Conservation (phyloP, 1,140 invertebrate genomes). For the Drosophila micromelanica region DNA sequence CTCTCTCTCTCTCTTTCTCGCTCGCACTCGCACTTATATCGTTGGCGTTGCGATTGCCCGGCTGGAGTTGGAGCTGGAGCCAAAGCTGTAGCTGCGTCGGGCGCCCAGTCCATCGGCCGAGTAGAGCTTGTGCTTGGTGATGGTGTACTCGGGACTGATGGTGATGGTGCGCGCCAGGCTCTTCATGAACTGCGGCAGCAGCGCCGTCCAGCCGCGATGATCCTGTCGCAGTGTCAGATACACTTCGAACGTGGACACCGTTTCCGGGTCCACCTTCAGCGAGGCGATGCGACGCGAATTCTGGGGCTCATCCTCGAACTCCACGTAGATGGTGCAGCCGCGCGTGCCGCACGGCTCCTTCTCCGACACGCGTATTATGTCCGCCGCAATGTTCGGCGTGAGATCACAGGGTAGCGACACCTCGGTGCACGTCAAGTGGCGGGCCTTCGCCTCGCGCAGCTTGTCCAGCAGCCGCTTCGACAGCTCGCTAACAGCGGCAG, state of each 20-base stretch:
- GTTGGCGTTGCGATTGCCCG: conserved; percentile 73
- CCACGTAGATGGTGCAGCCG: conserved; percentile 91
- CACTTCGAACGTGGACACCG: conserved; percentile 93
- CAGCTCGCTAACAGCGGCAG: conserved; percentile 85
- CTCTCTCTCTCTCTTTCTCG: conserved; percentile 14
- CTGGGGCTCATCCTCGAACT: conserved; percentile 89
- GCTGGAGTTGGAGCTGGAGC: conserved; percentile 61
- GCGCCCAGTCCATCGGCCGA: conserved; percentile 68
- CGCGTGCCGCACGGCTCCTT: conserved; percentile 93
- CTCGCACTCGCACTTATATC: conserved; percentile 46
- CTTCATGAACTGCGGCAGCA: conserved; percentile 94
- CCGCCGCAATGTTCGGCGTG: conserved; percentile 89
- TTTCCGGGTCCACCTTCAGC: conserved; percentile 92
- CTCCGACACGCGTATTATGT: conserved; percentile 91
- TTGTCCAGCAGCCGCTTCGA: conserved; percentile 90
- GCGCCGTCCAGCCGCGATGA: conserved; percentile 90
- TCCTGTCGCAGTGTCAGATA: conserved; percentile 94
- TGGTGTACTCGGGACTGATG: conserved; percentile 92
- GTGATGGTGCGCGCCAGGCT: conserved; percentile 90
- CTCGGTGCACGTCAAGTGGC: conserved; percentile 91
- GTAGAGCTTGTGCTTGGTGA: conserved; percentile 94
- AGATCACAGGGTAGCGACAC: conserved; percentile 92
- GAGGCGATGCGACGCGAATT: conserved; percentile 86
- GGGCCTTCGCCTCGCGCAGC: conserved; percentile 90
- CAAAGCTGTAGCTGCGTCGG: conserved; percentile 69